Evolutionary conservation across 2,888 invertebrate species (phyloP).

Genomic region (Cheilosia grossa): DNA sequence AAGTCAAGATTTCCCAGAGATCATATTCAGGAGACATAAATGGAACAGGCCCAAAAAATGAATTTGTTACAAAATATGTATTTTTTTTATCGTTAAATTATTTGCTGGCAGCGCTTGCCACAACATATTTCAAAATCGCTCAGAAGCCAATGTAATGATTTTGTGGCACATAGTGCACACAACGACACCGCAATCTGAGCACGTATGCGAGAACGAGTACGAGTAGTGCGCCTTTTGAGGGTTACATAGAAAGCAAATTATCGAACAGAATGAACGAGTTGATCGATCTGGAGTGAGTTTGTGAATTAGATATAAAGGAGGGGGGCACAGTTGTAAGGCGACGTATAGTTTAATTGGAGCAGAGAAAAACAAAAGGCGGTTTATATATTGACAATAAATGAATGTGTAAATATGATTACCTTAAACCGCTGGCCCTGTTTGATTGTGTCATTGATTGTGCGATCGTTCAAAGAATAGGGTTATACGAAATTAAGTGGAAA

Average conservation of each 20-base stretch:
- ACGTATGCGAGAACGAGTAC: not conserved
- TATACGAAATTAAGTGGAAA: too few species aligned
- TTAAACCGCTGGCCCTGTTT: constrained; percentile 23
- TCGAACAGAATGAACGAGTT: constrained; percentile 30
- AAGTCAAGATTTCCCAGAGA: constrained; percentile 35
- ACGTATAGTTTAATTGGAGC: constrained; percentile 54
- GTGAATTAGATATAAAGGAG: not conserved
- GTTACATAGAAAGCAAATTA: constrained; percentile 18
- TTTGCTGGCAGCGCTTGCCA: constrained; percentile 43
- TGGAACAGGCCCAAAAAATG: constrained; percentile 58
- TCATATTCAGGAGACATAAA: constrained; percentile 41
- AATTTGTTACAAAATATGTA: constrained; percentile 60
- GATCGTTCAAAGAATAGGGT: too few species aligned
- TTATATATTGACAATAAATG: constrained; percentile 28
- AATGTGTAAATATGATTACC: constrained; percentile 46
- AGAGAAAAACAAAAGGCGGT: constrained; percentile 23
- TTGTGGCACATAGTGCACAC: constrained; percentile 57
- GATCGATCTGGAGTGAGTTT: constrained; percentile 41
- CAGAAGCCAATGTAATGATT: constrained; percentile 71
- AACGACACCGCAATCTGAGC: constrained; percentile 1
- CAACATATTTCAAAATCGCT: constrained; percentile 64
- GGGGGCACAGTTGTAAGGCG: not conserved
- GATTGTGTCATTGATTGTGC: too few species aligned
- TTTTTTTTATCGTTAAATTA: constrained; percentile 33
- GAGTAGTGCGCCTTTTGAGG: constrained; percentile 1